Evolutionary conservation across 2,888 invertebrate species (phyloP).

Genomic region (Dichetophora obliterata): DNA sequence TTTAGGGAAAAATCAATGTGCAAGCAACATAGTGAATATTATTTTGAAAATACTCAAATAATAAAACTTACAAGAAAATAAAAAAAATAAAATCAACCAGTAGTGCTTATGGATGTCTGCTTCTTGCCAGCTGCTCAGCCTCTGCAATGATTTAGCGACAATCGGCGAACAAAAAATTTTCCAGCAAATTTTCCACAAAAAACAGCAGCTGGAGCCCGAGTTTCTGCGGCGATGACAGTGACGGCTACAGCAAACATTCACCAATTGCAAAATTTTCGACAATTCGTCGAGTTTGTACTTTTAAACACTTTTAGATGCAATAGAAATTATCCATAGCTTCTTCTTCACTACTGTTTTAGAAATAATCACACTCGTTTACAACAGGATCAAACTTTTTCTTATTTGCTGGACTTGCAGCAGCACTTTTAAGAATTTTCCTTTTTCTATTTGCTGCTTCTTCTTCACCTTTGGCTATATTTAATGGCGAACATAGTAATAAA

Average conservation of each 20-base stretch:
- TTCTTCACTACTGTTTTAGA: neutral
- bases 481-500: conserved; percentile 23
- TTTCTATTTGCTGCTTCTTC: neutral
- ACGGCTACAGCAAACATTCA: conserved; percentile 21
- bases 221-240: neutral
- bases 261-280: conserved; percentile 1
- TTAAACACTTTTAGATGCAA: neutral
- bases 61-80: conserved; percentile 10
- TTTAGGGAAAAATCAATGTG: neutral
- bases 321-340: conserved; percentile 4
- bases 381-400: neutral
- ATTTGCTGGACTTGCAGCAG: conserved; percentile 2
- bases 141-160: neutral
- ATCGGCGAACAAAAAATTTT: neutral
- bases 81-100: neutral
- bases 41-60: neutral
- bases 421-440: neutral
- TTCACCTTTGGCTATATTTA: neutral
- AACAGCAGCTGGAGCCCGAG: conserved; percentile 27
- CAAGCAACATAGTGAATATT: neutral
- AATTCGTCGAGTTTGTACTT: neutral
- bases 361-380: neutral
- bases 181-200: conserved; percentile 20
- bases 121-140: conserved; percentile 1
- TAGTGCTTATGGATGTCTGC: neutral